Evolutionary conservation across 2,888 invertebrate species (phyloP).

Genomic region (Zygogramma bicolorata): DNA sequence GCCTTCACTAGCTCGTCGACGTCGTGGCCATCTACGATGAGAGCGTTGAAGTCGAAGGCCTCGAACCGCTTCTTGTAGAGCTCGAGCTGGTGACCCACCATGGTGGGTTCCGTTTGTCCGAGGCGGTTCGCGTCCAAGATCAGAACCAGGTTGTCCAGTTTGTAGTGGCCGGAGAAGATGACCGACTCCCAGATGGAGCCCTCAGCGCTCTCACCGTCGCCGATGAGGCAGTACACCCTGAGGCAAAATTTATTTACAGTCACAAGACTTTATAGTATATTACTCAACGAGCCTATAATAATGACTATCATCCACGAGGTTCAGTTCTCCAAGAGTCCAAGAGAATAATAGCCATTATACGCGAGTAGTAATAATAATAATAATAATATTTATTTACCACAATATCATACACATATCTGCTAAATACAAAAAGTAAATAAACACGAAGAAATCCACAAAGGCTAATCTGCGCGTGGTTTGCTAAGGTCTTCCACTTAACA

Average conservation of each 20-base stretch:
- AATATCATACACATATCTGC: no score
- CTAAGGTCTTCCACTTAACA: no score
- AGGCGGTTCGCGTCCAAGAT: conserved; percentile 97
- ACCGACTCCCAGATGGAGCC: conserved; percentile 98
- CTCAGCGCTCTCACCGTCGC: conserved; percentile 98
- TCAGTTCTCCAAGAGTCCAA: no score
- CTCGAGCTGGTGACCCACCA: conserved; percentile 90
- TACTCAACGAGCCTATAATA: no score
- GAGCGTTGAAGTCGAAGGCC: conserved; percentile 89
- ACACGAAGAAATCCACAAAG: no score
- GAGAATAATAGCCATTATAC: no score
- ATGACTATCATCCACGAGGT: no score
- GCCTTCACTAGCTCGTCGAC: conserved; percentile 90
- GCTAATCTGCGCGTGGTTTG: no score
- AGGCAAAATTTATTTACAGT: conserved; percentile 39
- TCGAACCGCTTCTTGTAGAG: conserved; percentile 85
- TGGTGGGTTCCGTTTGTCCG: conserved; percentile 96
- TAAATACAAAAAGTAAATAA: no score
- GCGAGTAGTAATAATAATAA: no score
- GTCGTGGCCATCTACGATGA: conserved; percentile 96
- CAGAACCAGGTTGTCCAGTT: conserved; percentile 95
- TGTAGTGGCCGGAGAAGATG: conserved; percentile 93
- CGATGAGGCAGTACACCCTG: conserved; percentile 94
- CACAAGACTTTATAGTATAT: no score
- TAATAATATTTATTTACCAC: no score